These are phyloP conservation scores for Diploptera punctata DNA, from an alignment of 2,888 invertebrate genomes.

Conservation along the genomic window DNA sequence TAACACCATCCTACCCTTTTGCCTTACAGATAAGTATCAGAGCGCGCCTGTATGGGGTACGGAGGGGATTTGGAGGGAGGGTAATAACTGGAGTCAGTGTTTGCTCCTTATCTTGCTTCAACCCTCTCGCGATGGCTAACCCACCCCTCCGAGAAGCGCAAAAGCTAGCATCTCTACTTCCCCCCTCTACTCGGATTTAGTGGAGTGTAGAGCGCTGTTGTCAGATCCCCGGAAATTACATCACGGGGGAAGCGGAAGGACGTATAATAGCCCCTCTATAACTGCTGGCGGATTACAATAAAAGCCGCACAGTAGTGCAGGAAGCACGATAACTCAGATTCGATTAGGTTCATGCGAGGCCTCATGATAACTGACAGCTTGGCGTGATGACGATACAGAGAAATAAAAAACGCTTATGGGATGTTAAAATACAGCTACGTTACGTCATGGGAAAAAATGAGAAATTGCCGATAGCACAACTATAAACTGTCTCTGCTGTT, in stretches of 20 bases:
- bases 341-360: constrained; percentile 22
- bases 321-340: constrained; percentile 28
- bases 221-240: constrained; percentile 35
- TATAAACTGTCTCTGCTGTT: too few species aligned
- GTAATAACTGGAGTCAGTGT: constrained; percentile 27
- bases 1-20: not conserved
- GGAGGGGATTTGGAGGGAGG: not conserved
- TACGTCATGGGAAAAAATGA: too few species aligned
- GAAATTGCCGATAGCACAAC: too few species aligned
- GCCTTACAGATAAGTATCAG: constrained; percentile 22
- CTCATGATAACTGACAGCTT: constrained; percentile 1
- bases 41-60: not conserved
- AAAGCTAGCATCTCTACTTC: constrained; percentile 6
- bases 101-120: constrained; percentile 20
- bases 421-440: too few species aligned
- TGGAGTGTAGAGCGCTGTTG: constrained; percentile 11
- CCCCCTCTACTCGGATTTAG: constrained; percentile 12
- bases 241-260: constrained; percentile 31
- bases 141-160: constrained; percentile 9
- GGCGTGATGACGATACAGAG: not conserved
- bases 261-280: constrained; percentile 25
- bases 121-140: constrained; percentile 13
- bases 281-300: constrained; percentile 25
- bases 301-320: constrained; percentile 19
- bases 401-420: not conserved